phyloP scores from a whole-genome alignment of 2,888 invertebrate genomes.

The Tiliacea citrago region DNA sequence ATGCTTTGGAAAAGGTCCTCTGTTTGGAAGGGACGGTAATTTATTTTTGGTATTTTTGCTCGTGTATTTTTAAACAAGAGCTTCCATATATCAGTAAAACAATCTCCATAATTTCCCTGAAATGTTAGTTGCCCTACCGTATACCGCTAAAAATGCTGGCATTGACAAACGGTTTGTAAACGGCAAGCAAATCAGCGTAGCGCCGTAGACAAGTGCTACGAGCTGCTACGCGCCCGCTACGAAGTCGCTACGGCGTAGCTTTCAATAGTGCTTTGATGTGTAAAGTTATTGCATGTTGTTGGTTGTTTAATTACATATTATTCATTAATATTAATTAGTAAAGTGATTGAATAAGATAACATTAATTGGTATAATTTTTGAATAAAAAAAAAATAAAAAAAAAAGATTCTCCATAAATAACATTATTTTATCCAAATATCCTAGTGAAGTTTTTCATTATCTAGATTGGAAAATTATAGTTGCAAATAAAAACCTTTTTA shows the following conservation, averaged over 20 bases:
- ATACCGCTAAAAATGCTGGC: constrained; percentile 22
- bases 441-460: neutral
- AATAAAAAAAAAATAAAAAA: no score
- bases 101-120: neutral
- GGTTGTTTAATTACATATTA: neutral
- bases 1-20: neutral
- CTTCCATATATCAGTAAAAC: neutral
- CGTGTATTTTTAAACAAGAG: neutral
- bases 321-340: neutral
- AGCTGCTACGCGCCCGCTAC: constrained; percentile 48
- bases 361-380: no score
- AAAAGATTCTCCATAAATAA: neutral
- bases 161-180: constrained; percentile 49
- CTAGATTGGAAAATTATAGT: neutral
- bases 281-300: neutral
- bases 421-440: no score
- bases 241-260: constrained; percentile 59
- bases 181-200: constrained; percentile 52
- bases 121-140: constrained; percentile 35
- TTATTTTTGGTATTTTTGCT: neutral
- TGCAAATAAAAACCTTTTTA: neutral
- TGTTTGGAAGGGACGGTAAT: neutral
- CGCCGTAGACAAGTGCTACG: constrained; percentile 59
- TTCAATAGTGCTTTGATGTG: neutral
- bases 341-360: neutral